phyloP scores from a whole-genome alignment of 2,888 invertebrate genomes.

The Hypena proboscidalis region DNA sequence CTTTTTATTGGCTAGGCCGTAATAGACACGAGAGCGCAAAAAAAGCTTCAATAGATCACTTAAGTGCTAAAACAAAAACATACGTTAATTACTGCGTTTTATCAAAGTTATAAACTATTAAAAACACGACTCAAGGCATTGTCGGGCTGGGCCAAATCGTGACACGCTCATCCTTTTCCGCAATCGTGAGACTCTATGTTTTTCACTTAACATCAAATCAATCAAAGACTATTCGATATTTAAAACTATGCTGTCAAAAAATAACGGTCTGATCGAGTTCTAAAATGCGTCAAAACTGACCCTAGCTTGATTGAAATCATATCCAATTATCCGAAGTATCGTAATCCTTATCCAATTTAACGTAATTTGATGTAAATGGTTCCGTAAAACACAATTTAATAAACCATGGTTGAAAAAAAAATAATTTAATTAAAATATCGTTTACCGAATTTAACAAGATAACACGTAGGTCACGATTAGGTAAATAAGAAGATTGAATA shows the following conservation, averaged over 20 bases:
- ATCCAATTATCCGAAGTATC: too few relatives aligned
- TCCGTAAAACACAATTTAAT: too few relatives aligned
- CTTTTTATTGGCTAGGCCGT: conserved; percentile 14
- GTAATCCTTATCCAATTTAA: conserved; percentile 5
- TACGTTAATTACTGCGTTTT: conserved; percentile 39
- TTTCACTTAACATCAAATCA: conserved; percentile 47
- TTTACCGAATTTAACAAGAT: conserved; percentile 12
- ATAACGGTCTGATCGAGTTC: conserved; percentile 13
- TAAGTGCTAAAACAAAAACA: conserved; percentile 37
- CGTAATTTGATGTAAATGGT: conserved; percentile 10
- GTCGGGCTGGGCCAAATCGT: conserved; percentile 55
- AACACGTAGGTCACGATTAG: conserved; percentile 30
- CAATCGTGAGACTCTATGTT: conserved; percentile 62
- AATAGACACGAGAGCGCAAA: conserved; percentile 14
- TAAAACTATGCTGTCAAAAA: conserved; percentile 10
- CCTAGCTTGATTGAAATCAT: too few relatives aligned
- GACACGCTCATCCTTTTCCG: conserved; percentile 67
- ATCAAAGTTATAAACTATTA: conserved; percentile 30
- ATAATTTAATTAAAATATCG: conserved; percentile 13
- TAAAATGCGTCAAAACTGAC: conserved; percentile 7
- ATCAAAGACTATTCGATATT: conserved; percentile 48
- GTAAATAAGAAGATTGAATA: background rate
- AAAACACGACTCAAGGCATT: conserved; percentile 53
- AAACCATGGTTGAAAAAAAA: too few relatives aligned
- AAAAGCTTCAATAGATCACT: conserved; percentile 23